Evolutionary conservation across 2,113 vertebrate genomes (phyloP).

Genomic region (Leptocoma aspasia): DNA sequence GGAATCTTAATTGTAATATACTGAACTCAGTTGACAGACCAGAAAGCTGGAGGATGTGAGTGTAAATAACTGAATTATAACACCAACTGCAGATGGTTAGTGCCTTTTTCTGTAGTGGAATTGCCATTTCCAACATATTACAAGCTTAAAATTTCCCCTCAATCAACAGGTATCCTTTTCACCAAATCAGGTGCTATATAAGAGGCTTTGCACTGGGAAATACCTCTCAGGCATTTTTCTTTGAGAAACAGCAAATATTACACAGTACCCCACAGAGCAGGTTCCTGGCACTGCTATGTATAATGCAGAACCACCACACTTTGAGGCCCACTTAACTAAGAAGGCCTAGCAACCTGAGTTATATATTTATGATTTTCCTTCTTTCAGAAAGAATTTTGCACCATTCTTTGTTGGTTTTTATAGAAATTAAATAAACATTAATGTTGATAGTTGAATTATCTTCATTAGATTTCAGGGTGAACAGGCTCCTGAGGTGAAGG

Average conservation of each 20-base stretch:
- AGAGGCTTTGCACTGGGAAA: background rate
- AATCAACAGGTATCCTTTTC: background rate
- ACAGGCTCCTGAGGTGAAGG: background rate
- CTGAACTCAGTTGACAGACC: background rate
- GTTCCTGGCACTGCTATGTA: background rate
- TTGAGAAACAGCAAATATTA: background rate
- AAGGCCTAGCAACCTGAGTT: background rate
- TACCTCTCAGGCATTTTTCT: background rate
- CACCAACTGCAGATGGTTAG: background rate
- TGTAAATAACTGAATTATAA: background rate
- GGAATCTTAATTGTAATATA: background rate
- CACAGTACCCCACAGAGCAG: background rate
- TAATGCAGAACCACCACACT: background rate
- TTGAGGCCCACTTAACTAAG: background rate
- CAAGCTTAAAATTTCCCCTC: background rate
- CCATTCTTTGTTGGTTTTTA: background rate
- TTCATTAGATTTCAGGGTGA: background rate
- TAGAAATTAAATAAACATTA: background rate
- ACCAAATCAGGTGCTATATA: background rate
- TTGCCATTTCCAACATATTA: background rate
- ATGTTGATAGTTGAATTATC: background rate
- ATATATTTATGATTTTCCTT: background rate
- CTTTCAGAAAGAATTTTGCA: background rate
- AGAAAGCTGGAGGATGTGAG: background rate
- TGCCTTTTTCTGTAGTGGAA: background rate